Evolutionary conservation across 1,140 invertebrate species (phyloP), one percentile per base, ranked within the genome.

Genomic region (Penaeus vannamei): DNA sequence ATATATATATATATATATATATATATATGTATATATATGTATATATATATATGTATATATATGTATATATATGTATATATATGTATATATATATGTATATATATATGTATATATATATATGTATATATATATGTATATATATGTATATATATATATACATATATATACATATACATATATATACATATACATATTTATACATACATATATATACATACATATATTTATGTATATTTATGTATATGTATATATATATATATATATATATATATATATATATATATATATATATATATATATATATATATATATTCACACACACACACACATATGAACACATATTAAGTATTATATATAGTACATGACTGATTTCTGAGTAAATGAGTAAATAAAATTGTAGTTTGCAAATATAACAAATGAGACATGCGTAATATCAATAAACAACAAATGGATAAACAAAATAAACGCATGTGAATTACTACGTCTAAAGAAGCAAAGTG

Each of bases 241-340:
- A 69, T 69, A 69, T 69, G 19, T 69, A 69, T 69, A 69, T 19
- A 69, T 69, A 69, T 19, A 69, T 69, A 69, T 69, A 69, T 69
- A 69, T 19, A 69, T 69, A 69, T 12, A 72, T 32, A 72, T 23
- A 72, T 72, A 72, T 72, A 72, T 72, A 72, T 72, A 72, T 32
- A 72, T 72, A 20, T 22, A 26, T 72, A 72, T 72, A 19, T 72
- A 72, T 72, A 20, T 1, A 72, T 22, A 72, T 72, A 72, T 20
- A 72, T 72, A 72, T 20, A 22, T 72, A 20, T 72, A 72, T 32
- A 72, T 32, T 23, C 23, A 72, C 23, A 72, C 14, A 72, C 23
- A 72, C 23, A 72, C 23, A 72, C 22, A 72, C 7, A 66, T 5
- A 66, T 66, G 26, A 3, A 66, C 64, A 72, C 66, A 72, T 14